These are phyloP conservation scores for Azemiops feae DNA, from an alignment of 2,113 vertebrate genomes.

Conservation along the genomic window DNA sequence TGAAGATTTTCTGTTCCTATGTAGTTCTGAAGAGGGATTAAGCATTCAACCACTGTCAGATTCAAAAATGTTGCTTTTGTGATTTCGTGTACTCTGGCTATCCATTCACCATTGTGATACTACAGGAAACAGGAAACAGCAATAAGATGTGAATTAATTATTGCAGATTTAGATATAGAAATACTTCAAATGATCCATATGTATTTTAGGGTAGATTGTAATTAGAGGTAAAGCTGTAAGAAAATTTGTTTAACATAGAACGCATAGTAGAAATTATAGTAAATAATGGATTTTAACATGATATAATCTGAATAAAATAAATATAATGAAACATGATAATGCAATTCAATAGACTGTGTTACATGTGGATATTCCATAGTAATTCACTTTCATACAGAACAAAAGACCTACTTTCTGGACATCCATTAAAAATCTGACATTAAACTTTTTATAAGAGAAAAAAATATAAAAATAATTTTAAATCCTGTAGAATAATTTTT, in stretches of 20 bases:
- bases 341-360: neutral
- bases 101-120: slow-evolving; percentile 69
- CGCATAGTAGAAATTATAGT: neutral
- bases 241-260: neutral
- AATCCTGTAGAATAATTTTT: neutral
- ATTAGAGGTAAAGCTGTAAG: neutral
- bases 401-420: neutral
- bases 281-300: neutral
- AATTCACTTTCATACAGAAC: neutral
- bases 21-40: slow-evolving; percentile 69
- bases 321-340: neutral
- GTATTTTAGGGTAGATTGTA: neutral
- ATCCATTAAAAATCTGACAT: neutral
- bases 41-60: slow-evolving; percentile 74
- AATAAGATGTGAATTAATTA: slow-evolving; percentile 22
- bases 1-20: slow-evolving; percentile 60
- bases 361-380: neutral
- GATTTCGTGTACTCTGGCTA: slow-evolving; percentile 67
- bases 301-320: neutral
- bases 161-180: neutral
- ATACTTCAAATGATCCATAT: slow-evolving; percentile 23
- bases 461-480: neutral
- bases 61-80: slow-evolving; percentile 80
- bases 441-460: neutral
- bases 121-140: slow-evolving; percentile 51